Evolutionary conservation across 2,113 vertebrate species (phyloP), one percentile per base, ranked within the genome.

Genomic region (Phycodurus eques): DNA sequence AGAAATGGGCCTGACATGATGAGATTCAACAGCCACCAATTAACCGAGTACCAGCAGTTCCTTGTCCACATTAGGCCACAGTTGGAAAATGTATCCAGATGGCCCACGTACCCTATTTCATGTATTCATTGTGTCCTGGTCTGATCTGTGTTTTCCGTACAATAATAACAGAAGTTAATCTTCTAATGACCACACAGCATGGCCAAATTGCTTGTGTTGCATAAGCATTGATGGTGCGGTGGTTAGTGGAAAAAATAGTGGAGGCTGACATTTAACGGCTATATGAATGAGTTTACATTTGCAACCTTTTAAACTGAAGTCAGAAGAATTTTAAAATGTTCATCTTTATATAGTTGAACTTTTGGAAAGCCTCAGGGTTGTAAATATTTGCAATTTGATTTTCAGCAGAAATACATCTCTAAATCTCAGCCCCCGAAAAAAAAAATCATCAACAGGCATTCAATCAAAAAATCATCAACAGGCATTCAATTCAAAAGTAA

Each of bases 11-110:
- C 66, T 9, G 54, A 47, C 67, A 77, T 73, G 80, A 70, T 35
- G 43, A 44, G 43, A 44, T 67, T n/a, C 79, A 77, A 79, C 78
- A 46, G 54, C 76, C 65, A 27, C 39, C 22, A 72, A 73, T 75
- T 78, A 80, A 81, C 81, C 65, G 59, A 84, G 72, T 6, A 67
- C 70, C 70, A 71, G 59, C 33, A 31, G 63, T 44, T 59, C 17
- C 67, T 19, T 46, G 56, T 66, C 22, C 15, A 7, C 59, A 62
- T 67, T 61, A 31, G 72, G 27, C 70, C 20, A 49, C 44, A 33
- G n/a, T 78, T 76, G 70, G 72, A 77, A 80, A 75, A 71, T 70
- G 61, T 17, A 76, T 64, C 75, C 88, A 87, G 85, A 88, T 88
- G 85, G 83, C 73, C 80, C 74, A 62, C 22, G 44, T 12, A 72